Evolutionary conservation across 2,113 vertebrate genomes (phyloP).

Genomic region (pig (Sus scrofa)): DNA sequence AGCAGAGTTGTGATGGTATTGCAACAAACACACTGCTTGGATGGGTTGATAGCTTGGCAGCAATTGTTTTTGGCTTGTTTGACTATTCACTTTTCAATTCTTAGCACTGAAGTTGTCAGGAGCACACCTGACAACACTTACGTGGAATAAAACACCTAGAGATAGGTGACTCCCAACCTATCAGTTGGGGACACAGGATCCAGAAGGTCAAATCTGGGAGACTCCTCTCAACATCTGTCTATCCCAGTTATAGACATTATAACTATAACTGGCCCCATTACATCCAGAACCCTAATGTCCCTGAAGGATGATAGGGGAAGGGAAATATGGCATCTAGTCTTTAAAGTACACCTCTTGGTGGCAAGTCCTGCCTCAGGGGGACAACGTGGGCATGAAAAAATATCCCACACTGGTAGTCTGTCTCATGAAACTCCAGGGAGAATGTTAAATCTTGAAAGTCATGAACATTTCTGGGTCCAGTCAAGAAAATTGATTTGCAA

Average conservation of each 20-base stretch:
- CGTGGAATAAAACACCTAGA: neutral
- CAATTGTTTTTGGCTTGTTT: neutral
- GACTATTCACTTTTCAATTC: neutral
- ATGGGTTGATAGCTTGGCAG: neutral
- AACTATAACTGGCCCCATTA: neutral
- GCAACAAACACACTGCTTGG: too few relatives aligned
- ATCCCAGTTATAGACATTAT: too few relatives aligned
- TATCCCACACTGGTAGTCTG: neutral
- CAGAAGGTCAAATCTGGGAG: neutral
- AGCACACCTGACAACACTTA: neutral
- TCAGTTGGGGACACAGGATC: neutral
- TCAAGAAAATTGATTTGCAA: neutral
- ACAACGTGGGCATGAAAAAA: too few relatives aligned
- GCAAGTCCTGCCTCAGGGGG: neutral
- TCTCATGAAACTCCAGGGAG: neutral
- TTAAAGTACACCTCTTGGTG: neutral
- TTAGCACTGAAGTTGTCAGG: neutral
- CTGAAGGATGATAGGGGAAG: neutral
- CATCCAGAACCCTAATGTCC: neutral
- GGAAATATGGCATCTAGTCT: neutral
- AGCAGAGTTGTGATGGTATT: fast-evolving
- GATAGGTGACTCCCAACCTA: neutral
- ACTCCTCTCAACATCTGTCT: neutral
- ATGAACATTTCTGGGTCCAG: neutral
- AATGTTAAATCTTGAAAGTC: neutral